Percentiles rank a stretch among this genome's conserved stretches.
These are phyloP conservation scores for Mus spicilegus DNA, from an alignment of 2,113 vertebrate species.

Conservation along the genomic window DNA sequence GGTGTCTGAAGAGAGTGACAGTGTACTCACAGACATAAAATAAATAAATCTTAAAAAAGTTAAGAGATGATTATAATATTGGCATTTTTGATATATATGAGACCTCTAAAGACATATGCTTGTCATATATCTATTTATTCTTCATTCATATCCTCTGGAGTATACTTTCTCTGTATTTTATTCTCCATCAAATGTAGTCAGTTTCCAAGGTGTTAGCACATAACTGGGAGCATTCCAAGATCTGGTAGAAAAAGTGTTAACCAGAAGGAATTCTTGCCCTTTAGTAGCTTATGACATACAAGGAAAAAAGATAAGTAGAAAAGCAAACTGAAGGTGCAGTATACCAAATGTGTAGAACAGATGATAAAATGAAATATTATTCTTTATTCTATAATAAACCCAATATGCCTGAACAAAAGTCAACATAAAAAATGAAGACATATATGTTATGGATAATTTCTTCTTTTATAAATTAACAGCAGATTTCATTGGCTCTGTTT, in stretches of 20 bases:
- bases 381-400: conserved; percentile 55
- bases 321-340: conserved; percentile 40
- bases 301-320: neutral
- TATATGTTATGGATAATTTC: conserved; percentile 39
- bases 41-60: too few relatives aligned
- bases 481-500: neutral
- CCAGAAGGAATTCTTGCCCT: conserved; percentile 28
- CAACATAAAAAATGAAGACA: conserved; percentile 38
- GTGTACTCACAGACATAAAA: too few relatives aligned
- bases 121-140: neutral
- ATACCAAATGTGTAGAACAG: conserved; percentile 50
- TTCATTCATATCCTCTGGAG: neutral
- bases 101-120: neutral
- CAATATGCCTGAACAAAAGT: conserved; percentile 55
- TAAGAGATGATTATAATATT: neutral
- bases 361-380: conserved; percentile 61
- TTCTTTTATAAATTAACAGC: conserved; percentile 55
- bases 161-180: neutral
- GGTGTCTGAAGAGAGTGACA: too few relatives aligned
- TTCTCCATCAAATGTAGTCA: neutral
- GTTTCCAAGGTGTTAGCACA: neutral
- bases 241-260: conserved; percentile 7
- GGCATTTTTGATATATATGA: neutral
- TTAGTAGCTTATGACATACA: neutral
- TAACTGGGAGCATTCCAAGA: neutral